Evolutionary conservation across 2,797 vertebrate species (phyloP).

Genomic region (Sciaenops ocellatus): DNA sequence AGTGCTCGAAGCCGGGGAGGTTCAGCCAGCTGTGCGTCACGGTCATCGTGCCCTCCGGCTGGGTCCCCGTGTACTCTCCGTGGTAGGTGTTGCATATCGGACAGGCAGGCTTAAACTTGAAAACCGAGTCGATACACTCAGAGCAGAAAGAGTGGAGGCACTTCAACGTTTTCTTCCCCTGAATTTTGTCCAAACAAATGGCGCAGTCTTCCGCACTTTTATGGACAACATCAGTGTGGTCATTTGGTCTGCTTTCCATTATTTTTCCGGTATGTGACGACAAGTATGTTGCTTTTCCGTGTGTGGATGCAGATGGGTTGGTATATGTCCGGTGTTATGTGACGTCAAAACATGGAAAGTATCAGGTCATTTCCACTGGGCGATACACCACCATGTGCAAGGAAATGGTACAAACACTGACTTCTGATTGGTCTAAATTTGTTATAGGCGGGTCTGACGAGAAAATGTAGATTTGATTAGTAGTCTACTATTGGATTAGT

Average conservation of each 20-base stretch:
- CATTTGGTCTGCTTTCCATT: constrained; percentile 16
- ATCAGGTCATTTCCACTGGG: neutral
- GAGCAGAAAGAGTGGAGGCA: constrained; percentile 89
- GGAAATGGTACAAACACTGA: neutral
- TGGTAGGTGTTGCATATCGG: constrained; percentile 88
- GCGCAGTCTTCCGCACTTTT: constrained; percentile 53
- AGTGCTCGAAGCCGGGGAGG: constrained; percentile 86
- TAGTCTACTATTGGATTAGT: no score
- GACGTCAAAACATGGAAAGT: constrained; percentile 28
- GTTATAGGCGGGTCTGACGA: neutral
- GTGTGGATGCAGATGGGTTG: neutral
- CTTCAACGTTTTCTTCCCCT: constrained; percentile 82
- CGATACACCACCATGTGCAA: neutral
- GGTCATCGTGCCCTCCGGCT: constrained; percentile 88
- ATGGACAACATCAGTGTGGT: accelerated
- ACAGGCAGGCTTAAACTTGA: constrained; percentile 86
- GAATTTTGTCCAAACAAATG: constrained; percentile 84
- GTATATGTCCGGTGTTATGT: neutral
- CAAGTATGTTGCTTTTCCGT: neutral
- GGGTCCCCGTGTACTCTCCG: constrained; percentile 86
- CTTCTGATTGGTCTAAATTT: constrained; percentile 13
- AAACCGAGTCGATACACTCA: constrained; percentile 85
- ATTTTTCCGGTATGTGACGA: constrained; percentile 4
- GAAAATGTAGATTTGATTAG: neutral
- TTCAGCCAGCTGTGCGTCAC: constrained; percentile 78